Evolutionary conservation across 2,797 vertebrate species (phyloP).

Genomic region (Squalus acanthias): DNA sequence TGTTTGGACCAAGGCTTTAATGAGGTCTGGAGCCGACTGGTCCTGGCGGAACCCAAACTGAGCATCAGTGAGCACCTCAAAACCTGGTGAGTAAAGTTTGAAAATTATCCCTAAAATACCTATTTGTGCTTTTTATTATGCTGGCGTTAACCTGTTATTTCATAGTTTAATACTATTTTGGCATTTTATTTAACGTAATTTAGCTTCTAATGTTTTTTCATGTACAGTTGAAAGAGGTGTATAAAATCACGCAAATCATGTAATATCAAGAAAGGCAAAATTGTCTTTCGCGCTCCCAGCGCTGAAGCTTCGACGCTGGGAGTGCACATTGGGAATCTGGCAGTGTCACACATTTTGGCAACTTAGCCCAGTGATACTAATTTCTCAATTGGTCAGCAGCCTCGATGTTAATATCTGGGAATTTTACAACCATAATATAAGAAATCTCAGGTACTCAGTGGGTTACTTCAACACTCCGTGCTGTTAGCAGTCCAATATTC

Average conservation of each 20-base stretch:
- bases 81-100: not conserved
- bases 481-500: not conserved
- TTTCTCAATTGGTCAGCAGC: too few relatives aligned
- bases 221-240: not conserved
- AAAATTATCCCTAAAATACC: not conserved
- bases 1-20: too few relatives aligned
- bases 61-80: too few relatives aligned
- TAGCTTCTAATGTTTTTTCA: not conserved
- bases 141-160: not conserved
- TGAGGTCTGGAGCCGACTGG: too few relatives aligned
- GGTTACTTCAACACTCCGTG: not conserved
- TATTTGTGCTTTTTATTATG: not conserved
- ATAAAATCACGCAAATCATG: not conserved
- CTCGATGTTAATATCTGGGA: too few relatives aligned
- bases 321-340: not conserved
- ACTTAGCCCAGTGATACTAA: too few relatives aligned
- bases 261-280: not conserved
- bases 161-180: not conserved
- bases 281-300: too few relatives aligned
- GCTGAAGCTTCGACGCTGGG: not conserved
- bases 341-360: too few relatives aligned
- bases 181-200: not conserved
- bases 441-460: too few relatives aligned
- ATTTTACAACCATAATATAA: too few relatives aligned
- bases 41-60: too few relatives aligned